Evolutionary conservation across 2,113 vertebrate species (phyloP), one percentile per base, ranked within the genome.

Genomic region (Erinaceus europaeus): DNA sequence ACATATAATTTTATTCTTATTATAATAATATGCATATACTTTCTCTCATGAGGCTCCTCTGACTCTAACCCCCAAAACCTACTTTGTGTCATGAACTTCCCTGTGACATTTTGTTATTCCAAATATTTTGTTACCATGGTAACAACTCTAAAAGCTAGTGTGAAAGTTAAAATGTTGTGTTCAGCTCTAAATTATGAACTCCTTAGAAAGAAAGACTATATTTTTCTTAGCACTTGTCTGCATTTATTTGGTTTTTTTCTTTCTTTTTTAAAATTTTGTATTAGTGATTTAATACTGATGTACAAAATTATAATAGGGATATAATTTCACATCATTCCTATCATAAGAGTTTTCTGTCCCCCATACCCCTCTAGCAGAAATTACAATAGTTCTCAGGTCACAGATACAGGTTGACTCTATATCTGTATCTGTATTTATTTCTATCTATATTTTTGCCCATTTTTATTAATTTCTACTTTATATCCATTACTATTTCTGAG

Each of bases 161-260:
- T 44, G 38, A 20, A 84, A 81, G 48, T 50, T 32, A 76, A 72
- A 62, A 57, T 46, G 2, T 82, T 69, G 15, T 64, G 29, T 74
- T 9, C 12, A 57, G 50, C 25, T 55, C 20, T 34, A 48, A 80
- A 78, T 11, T 84, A 1, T 64, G 61, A 65, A 48, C 46, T 88
- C 34, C 46, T 73, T 73, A 88, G 64, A n/a, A 88, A 38, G 57
- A 89, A 91, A 87, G 23, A 29, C 17, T 32, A 32, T 32, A 6
- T 73, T 21, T 34, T 85, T 0, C 40, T 83, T 79, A 62, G 15
- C 18, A 73, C 5, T 71, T 85, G 3, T 52, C 74, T 71, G 10
- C n/a, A 67, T 83, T 85, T 71, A 83, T 55, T 93, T 81, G 20
- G 73, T 81, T n/a, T n/a, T n/a, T n/a, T n/a, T n/a, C n/a, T n/a